Percentiles rank a stretch among this genome's conserved stretches.
Evolutionary conservation across 1,140 invertebrate species (phyloP).

Genomic region (Rhagoletis zephyria): DNA sequence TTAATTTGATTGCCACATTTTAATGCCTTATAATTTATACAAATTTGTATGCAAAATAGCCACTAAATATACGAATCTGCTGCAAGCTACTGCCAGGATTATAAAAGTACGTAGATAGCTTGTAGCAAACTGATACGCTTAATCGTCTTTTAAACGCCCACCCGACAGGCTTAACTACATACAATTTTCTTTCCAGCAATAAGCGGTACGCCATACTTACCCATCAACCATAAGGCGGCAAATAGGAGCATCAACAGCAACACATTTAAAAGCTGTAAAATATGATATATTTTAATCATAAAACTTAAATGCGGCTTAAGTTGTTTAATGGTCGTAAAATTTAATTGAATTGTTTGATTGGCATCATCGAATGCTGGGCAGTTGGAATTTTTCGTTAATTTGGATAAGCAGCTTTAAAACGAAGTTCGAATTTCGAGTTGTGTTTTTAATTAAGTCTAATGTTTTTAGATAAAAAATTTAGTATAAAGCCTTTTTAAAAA

Average conservation of each 20-base stretch:
- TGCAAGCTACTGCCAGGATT: neutral
- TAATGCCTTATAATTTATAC: constrained; percentile 31
- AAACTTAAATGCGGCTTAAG: neutral
- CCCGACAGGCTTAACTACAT: neutral
- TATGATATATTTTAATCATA: neutral
- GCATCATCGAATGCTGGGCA: no score
- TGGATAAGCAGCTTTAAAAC: no score
- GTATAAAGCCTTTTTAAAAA: no score
- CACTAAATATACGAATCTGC: neutral
- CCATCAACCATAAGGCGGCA: neutral
- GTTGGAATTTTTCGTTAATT: no score
- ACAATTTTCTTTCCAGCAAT: neutral
- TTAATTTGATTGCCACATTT: constrained; percentile 50
- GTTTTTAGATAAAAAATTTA: no score
- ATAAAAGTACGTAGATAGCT: neutral
- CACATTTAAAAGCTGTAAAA: constrained; percentile 23
- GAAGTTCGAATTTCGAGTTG: no score
- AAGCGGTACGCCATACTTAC: neutral
- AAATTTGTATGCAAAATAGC: constrained; percentile 18
- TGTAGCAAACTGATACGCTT: neutral
- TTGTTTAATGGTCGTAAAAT: no score
- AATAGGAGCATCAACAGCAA: neutral
- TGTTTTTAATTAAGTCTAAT: no score
- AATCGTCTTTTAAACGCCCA: constrained; percentile 46
- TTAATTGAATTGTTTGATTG: no score